These are phyloP conservation scores for Theonella swinhoei DNA, from an alignment of 37 sponge, comb jelly and placozoan species.

Conservation along the genomic window DNA sequence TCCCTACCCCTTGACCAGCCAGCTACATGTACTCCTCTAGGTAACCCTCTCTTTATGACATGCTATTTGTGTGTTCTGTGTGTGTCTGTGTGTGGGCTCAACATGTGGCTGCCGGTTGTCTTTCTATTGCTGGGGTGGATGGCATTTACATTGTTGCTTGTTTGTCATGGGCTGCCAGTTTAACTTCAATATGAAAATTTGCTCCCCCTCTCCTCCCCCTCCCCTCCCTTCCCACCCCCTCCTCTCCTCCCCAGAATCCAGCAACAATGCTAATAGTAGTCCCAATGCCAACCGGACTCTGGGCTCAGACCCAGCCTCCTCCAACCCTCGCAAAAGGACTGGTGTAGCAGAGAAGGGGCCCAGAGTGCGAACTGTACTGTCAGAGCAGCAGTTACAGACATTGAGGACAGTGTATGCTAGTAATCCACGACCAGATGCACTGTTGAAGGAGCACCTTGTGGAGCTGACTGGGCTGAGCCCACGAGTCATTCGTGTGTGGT, in stretches of 20 bases:
- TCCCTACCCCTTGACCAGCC: constrained; percentile 3
- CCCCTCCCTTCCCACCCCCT: constrained; percentile 1
- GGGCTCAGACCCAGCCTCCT: not conserved
- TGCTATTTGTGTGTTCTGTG: constrained; percentile 18
- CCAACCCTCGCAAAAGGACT: not conserved
- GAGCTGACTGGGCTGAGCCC: constrained; percentile 89
- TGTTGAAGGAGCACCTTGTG: constrained; percentile 91
- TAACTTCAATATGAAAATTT: too few relatives aligned
- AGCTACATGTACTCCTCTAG: not conserved
- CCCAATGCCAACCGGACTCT: too few relatives aligned
- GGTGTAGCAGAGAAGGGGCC: constrained; percentile 74
- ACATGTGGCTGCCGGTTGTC: too few relatives aligned
- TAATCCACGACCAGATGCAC: constrained; percentile 92
- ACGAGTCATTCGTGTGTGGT: constrained; percentile 94
- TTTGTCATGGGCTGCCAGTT: not conserved
- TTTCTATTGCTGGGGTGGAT: not conserved
- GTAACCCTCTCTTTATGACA: not conserved
- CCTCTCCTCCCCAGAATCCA: not conserved
- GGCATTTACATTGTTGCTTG: too few relatives aligned
- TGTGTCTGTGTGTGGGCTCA: constrained; percentile 1
- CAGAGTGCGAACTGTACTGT: constrained; percentile 88
- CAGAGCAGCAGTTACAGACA: constrained; percentile 90
- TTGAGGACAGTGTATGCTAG: constrained; percentile 76
- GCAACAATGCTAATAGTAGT: not conserved
- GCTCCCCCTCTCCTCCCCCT: not conserved